Evolutionary conservation across 2,113 vertebrate species (phyloP), one percentile per base, ranked within the genome.

Genomic region (Cottus gobio): DNA sequence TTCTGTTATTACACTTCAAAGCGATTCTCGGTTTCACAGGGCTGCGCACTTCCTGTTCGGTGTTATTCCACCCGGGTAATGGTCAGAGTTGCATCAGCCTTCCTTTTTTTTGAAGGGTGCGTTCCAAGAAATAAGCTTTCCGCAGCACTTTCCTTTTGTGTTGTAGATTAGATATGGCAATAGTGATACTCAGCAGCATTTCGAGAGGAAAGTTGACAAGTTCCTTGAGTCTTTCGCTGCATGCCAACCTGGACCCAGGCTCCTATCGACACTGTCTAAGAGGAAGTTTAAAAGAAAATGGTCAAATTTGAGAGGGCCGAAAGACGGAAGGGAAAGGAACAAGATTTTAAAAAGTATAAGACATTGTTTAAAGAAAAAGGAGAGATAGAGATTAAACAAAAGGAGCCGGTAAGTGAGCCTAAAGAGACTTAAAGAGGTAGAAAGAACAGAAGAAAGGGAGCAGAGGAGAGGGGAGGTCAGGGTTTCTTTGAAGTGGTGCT

Each of bases 1-100:
- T 57, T 73, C n/a, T 48, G 20, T 68, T 22, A 57, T 74, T 63
- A 64, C 75, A 76, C 73, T 76, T 78, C 63, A 77, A 83, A 74
- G 26, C 36, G 37, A 63, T 1, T 13, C 36, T 62, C 16, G 2
- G 48, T 64, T 75, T 70, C 80, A 83, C 61, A n/a, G 68, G 62
- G 62, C 61, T 54, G 36, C 64, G 39, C 57, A 24, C 64, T 73
- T 73, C 46, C 57, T 75, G 48, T 70, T 58, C 34, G 64, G 36
- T 62, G 52, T 61, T 26, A 20, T 60, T 56, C 46, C 56, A 63
- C 65, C 13, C 30, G 24, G 70, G 48, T 76, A 50, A 76, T 39
- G 39, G 50, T 50, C 24, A 0, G 24, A 1, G 56, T 79, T 70
- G 46, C 39, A 34, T 79, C 64, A 58, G 57, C 58, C 57, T 26